Base-by-base conservation (phyloP, 2,113 vertebrate genomes). In the Microtus richardsoni region DNA sequence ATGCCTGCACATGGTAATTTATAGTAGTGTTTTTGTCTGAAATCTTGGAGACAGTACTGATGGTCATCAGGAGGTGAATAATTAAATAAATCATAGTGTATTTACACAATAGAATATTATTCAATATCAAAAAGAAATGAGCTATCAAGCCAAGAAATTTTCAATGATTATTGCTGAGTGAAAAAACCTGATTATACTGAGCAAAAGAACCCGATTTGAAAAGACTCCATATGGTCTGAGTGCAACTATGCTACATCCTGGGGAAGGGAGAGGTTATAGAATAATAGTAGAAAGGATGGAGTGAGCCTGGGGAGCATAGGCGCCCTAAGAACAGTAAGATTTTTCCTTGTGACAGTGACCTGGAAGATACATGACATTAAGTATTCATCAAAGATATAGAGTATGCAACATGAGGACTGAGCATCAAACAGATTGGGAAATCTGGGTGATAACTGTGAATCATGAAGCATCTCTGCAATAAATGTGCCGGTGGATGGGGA, bases 401-500 rank as follows among this genome's bases (percentile, higher is more conserved):
- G 5, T 4, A 0, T 17, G 44, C 14, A 44, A 16, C 3, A 2
- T 0, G 10, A 75, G 68, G 11, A 54, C 10, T 60, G 39, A 85
- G 11, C 6, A 0, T 24, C 11, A 79, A 78, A 36, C 14, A 88
- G 47, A 41, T 1, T 75, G 13, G 11, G 28, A 36, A 47, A 44
- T 90, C 47, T 1, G 3, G 16, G 30, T 26, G 1, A 14, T 26
- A 30, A 62, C 7, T 58, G 19, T 68, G 36, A 73, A 5, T 68
- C 14, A 39, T 8, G 19, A 5, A 24, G 17, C 24, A 4, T 78
- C 4, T 9, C 10, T 36, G 4, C 0, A 9, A 52, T 17, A 62
- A 14, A 44, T 4, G 2, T 5, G 41, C 71, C 30, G 64, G 30
- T 36, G 0, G 22, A 2, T 4, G 3, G n/a, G 2, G 17, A 49